These are phyloP conservation scores for Cataglyphis rosenhaueri DNA, from an alignment of 2,888 invertebrate species.

Conservation along the genomic window DNA sequence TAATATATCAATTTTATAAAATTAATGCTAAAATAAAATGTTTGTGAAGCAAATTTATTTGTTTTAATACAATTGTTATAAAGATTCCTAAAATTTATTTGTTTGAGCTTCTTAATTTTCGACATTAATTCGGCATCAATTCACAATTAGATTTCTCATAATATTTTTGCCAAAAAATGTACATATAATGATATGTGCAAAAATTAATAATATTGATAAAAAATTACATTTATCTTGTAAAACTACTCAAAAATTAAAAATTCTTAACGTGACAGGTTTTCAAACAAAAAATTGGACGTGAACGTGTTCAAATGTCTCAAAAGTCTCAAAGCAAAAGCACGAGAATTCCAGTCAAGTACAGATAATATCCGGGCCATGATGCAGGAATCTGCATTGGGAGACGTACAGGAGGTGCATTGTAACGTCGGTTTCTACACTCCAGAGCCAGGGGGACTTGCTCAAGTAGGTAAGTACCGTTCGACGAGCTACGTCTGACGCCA, in stretches of 20 bases:
- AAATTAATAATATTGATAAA: not conserved
- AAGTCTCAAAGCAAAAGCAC: not conserved
- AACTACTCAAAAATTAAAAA: not conserved
- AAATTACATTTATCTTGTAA: not conserved
- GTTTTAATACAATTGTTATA: not conserved
- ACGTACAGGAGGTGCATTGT: conserved; percentile 71
- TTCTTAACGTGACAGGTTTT: not conserved
- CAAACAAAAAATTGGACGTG: not conserved
- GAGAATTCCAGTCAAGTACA: conserved; percentile 9
- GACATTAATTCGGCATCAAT: too few species aligned
- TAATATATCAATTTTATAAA: not conserved
- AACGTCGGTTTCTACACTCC: conserved; percentile 71
- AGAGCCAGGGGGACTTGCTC: conserved; percentile 67
- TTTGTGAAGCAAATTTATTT: not conserved
- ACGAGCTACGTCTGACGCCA: conserved; percentile 79
- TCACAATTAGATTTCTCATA: not conserved
- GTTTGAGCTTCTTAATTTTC: not conserved
- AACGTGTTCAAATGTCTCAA: not conserved
- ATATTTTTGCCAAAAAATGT: not conserved
- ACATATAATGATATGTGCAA: not conserved
- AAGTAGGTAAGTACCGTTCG: conserved; percentile 84
- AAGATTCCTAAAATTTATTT: not conserved
- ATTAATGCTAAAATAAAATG: not conserved
- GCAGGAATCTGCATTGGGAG: conserved; percentile 64
- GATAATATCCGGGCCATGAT: conserved; percentile 58